Conservation (phyloP, 2,888 invertebrate species). For the Disparrhopalites patrizii region DNA sequence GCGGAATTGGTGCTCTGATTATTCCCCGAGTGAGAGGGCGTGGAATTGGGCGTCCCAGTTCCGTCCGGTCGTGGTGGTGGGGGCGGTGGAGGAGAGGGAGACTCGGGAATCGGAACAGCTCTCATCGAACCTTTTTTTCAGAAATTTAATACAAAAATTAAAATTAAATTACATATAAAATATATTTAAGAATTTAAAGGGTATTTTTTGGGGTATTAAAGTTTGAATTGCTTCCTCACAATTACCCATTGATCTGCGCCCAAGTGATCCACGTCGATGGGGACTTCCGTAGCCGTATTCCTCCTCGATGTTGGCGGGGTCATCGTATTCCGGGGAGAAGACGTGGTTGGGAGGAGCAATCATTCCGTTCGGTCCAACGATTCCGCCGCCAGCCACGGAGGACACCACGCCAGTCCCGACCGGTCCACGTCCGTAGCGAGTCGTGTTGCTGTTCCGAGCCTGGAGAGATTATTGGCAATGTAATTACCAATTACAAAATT, state of each 20-base stretch:
- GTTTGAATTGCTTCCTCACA: not conserved
- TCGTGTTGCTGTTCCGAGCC: slow-evolving; percentile 51
- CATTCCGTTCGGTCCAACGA: slow-evolving; percentile 47
- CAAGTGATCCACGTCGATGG: slow-evolving; percentile 70
- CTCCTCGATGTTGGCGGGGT: slow-evolving; percentile 87
- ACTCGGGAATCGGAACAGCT: slow-evolving; percentile 47
- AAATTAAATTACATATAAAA: not conserved
- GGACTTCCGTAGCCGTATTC: slow-evolving; percentile 82
- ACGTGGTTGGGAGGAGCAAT: slow-evolving; percentile 52
- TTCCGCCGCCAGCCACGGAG: slow-evolving; percentile 46
- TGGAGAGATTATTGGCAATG: too few relatives aligned
- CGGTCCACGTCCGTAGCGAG: slow-evolving; percentile 69
- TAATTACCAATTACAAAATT: slow-evolving; percentile 7
- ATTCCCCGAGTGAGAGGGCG: slow-evolving; percentile 52
- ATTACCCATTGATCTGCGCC: slow-evolving; percentile 49
- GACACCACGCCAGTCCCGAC: slow-evolving; percentile 55
- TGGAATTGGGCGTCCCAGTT: slow-evolving; percentile 40
- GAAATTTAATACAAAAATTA: slow-evolving; percentile 24
- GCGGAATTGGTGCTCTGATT: slow-evolving; percentile 64
- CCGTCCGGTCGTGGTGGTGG: slow-evolving; percentile 74
- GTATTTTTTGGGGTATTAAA: not conserved
- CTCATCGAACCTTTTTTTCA: slow-evolving; percentile 47
- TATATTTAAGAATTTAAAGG: not conserved
- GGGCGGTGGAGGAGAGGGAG: slow-evolving; percentile 60
- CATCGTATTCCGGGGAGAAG: slow-evolving; percentile 78